phyloP scores from a whole-genome alignment of 1,140 invertebrate genomes.

The Sminthurinus signatus region DNA sequence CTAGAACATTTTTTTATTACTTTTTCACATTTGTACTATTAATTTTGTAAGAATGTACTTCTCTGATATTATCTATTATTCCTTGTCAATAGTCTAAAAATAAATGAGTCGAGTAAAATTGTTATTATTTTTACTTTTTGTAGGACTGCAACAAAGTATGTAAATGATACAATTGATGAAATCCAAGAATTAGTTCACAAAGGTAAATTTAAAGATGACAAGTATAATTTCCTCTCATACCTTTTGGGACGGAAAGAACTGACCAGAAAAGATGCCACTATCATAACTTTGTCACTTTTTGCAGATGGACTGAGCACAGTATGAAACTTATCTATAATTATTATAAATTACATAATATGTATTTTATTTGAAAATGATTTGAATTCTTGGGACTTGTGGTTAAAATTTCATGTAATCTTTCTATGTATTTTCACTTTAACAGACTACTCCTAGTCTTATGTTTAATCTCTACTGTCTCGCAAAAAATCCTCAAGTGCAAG shows the following conservation, averaged over 20 bases:
- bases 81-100: too few species aligned
- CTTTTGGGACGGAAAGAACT: constrained; percentile 49
- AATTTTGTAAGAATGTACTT: neutral
- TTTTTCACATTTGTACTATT: neutral
- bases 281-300: constrained; percentile 52
- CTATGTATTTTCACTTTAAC: constrained; percentile 9
- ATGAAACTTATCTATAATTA: too few species aligned
- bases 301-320: constrained; percentile 53
- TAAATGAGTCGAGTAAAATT: too few species aligned
- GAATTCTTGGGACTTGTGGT: too few species aligned
- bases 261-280: constrained; percentile 47
- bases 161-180: constrained; percentile 40
- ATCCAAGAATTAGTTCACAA: constrained; percentile 40
- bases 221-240: constrained; percentile 50
- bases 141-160: constrained; percentile 42
- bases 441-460: constrained; percentile 49
- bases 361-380: too few species aligned
- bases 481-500: constrained; percentile 47
- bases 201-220: constrained; percentile 43
- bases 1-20: too few species aligned
- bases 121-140: too few species aligned
- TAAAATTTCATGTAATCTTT: too few species aligned
- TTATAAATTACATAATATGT: too few species aligned
- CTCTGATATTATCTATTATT: too few species aligned
- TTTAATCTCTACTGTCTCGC: constrained; percentile 49